Evolutionary conservation across 1,140 invertebrate species (phyloP), one percentile per base, ranked within the genome.

Genomic region (Drosophila pectinifera): DNA sequence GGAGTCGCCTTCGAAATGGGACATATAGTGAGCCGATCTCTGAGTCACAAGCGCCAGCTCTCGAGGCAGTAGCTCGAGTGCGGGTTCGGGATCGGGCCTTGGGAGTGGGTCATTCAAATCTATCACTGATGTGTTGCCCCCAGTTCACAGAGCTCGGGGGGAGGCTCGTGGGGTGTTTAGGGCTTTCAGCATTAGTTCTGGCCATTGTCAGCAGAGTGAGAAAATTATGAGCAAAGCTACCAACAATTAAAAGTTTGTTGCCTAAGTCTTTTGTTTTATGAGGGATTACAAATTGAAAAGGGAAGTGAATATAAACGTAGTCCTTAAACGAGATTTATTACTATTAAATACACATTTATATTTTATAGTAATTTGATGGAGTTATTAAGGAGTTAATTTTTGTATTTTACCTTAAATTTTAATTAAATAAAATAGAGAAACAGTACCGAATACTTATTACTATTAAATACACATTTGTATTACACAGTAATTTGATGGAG

Each of bases 41-140:
- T 86, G 82, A 86, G 70, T 86, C 82, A 86, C 82, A 82, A 75
- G 73, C 61, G 73, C 61, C 62, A 55, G 62, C 41, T 28, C 57
- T 62, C 42, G 42, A 58, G 49, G 63, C 81, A 70, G 80, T 83
- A 76, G 80, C 75, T 34, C 0, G 24, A 64, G 51, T 64, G 36
- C 28, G 48, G 48, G 0, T 26, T 46, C 56, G 56, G 31, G 39
- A 28, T 62, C 45, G 57, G 49, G 73, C 73, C 63, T 70, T 82
- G 57, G 46, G 73, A 65, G 69, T 76, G 73, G 54, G 78, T 73
- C 61, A 70, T 70, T 70, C 49, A 56, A 69, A 70, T 70, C 49
- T 70, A 70, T 70, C 49, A 57, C 67, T 48, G 67, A 70, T 69
- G 64, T 64, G 62, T 63, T 8, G 63, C 16, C 34, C 63, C 58